Conservation (phyloP, 23 tunicate genomes). For the Ascidia mentula region DNA sequence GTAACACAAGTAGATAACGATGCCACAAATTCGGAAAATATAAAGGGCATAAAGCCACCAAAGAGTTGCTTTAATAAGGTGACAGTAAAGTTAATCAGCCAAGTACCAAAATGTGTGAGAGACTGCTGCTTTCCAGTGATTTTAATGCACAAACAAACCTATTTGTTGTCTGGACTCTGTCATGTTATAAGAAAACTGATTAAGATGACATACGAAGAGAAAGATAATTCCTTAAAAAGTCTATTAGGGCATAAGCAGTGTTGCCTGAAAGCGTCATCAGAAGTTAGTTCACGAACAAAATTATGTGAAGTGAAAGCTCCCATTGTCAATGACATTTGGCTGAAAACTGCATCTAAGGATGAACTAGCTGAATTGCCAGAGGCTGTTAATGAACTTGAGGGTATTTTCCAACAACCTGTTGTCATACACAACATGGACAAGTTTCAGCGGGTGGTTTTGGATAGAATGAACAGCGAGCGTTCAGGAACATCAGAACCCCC, state of each 20-base stretch:
- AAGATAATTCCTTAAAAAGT: background rate
- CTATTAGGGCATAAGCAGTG: slow-evolving; percentile 76
- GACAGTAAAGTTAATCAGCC: background rate
- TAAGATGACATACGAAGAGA: slow-evolving; percentile 3
- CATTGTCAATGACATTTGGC: slow-evolving; percentile 32
- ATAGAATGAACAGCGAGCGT: slow-evolving; percentile 20
- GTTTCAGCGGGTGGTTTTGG: slow-evolving; percentile 69
- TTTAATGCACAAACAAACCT: slow-evolving; percentile 18
- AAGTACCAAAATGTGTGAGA: slow-evolving; percentile 22
- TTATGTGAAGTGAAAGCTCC: slow-evolving; percentile 76
- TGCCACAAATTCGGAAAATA: slow-evolving; percentile 1
- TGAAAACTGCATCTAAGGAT: background rate
- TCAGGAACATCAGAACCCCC: background rate
- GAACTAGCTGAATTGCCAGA: slow-evolving; percentile 11
- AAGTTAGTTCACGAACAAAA: slow-evolving; percentile 71
- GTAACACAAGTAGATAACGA: slow-evolving; percentile 15
- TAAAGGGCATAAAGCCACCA: slow-evolving; percentile 18
- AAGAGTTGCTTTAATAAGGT: slow-evolving; percentile 18
- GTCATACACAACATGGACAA: slow-evolving; percentile 95
- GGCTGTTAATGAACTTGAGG: slow-evolving; percentile 48
- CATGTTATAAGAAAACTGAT: slow-evolving; percentile 62
- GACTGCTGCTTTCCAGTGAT: slow-evolving; percentile 60
- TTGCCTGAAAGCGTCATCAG: slow-evolving; percentile 79
- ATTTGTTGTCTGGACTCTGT: slow-evolving; percentile 70
- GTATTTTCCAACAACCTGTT: slow-evolving; percentile 58